phyloP scores from a whole-genome alignment of 2,113 vertebrate species.

The Alces alces region DNA sequence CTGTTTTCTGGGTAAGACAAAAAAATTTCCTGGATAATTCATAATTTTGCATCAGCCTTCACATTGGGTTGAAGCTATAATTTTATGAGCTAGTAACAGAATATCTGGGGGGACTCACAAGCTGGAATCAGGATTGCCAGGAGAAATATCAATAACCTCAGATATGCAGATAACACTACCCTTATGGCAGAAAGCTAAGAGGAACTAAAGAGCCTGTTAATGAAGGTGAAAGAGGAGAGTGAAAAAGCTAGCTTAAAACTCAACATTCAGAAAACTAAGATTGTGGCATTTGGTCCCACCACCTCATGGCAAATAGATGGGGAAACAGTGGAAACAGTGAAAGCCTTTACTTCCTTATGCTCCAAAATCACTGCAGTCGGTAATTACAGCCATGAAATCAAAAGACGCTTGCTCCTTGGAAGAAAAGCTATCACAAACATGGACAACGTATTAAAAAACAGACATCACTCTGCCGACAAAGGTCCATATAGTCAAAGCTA shows the following conservation, averaged over 20 bases:
- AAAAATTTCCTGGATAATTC: neutral
- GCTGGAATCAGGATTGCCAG: neutral
- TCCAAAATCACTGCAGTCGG: neutral
- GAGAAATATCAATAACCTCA: neutral
- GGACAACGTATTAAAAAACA: neutral
- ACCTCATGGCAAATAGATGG: neutral
- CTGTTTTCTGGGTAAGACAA: neutral
- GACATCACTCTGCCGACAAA: neutral
- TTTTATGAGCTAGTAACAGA: neutral
- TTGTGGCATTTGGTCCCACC: rapidly evolving
- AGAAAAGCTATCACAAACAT: neutral
- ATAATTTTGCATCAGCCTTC: neutral
- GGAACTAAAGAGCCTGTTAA: neutral
- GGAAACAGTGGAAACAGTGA: neutral
- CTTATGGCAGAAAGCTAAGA: neutral
- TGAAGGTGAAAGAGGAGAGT: neutral
- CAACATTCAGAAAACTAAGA: neutral
- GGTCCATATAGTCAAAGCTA: neutral
- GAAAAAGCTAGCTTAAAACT: neutral
- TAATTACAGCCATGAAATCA: neutral
- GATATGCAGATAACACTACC: neutral
- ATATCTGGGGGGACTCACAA: neutral
- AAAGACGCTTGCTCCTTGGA: neutral
- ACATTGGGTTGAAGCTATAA: neutral
- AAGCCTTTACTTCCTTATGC: neutral